These are phyloP conservation scores for Sussaba pulchella DNA, from an alignment of 2,888 invertebrate genomes.

Conservation along the genomic window DNA sequence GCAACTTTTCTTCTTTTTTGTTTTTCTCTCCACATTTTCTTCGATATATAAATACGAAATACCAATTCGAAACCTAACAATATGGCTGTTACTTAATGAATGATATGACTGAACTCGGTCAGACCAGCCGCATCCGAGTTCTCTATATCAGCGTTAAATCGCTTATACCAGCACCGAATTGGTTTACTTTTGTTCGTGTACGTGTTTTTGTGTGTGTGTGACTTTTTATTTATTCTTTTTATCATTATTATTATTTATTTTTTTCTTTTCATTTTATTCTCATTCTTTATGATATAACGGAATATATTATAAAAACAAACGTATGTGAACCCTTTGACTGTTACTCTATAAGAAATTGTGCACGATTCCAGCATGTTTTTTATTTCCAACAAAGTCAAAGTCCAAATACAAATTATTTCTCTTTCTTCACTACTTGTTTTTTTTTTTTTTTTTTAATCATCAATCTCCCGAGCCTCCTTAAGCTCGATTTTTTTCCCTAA, in stretches of 20 bases:
- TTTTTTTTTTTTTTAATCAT: not conserved
- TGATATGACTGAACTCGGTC: slow-evolving; percentile 68
- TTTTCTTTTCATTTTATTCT: slow-evolving; percentile 26
- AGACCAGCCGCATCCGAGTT: slow-evolving; percentile 70
- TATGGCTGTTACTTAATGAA: slow-evolving; percentile 64
- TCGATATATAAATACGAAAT: slow-evolving; percentile 58
- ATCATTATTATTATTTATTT: not conserved
- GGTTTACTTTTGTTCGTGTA: slow-evolving; percentile 37
- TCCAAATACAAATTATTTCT: not conserved
- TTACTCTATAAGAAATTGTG: slow-evolving; percentile 36
- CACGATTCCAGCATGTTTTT: slow-evolving; percentile 1
- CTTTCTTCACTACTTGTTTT: not conserved
- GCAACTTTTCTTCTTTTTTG: slow-evolving; percentile 10
- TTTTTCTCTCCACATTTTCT: slow-evolving; percentile 26
- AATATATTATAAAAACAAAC: slow-evolving; percentile 68
- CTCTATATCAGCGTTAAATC: slow-evolving; percentile 62
- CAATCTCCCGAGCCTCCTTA: not conserved
- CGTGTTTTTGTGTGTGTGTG: slow-evolving; percentile 26
- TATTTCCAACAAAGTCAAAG: not conserved
- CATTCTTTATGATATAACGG: slow-evolving; percentile 61
- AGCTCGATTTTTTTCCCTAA: slow-evolving; percentile 36
- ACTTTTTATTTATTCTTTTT: slow-evolving; percentile 24
- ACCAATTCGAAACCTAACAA: slow-evolving; percentile 62
- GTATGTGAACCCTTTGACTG: slow-evolving; percentile 64
- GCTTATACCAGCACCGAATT: slow-evolving; percentile 60